Percentiles rank a stretch among this genome's conserved stretches.
phyloP scores from a whole-genome alignment of 1,140 invertebrate species.

The Hetaerina americana region DNA sequence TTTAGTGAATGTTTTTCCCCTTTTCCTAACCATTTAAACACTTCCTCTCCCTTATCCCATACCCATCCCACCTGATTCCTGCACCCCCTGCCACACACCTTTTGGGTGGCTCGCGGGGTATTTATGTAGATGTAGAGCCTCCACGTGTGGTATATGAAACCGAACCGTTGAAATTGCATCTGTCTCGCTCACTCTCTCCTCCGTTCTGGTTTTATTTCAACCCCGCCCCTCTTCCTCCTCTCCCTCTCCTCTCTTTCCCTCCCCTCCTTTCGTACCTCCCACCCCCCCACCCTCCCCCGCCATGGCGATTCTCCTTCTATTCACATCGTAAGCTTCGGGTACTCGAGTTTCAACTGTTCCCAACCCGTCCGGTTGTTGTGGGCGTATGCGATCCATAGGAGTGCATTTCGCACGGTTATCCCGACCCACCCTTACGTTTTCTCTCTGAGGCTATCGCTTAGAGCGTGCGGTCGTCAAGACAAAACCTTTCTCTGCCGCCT shows the following conservation, averaged over 20 bases:
- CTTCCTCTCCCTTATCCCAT: no score
- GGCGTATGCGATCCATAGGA: background rate
- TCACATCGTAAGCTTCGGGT: background rate
- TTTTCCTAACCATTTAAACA: no score
- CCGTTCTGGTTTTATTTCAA: background rate
- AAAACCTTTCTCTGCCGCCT: background rate
- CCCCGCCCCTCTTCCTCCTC: background rate
- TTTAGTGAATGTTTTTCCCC: no score
- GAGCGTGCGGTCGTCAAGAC: background rate
- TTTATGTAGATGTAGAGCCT: no score
- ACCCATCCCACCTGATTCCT: no score
- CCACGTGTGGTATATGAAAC: background rate
- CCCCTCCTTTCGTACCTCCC: background rate
- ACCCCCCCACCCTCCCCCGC: background rate
- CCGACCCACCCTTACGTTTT: background rate
- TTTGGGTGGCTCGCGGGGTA: no score
- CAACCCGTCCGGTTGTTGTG: background rate
- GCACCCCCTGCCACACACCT: no score
- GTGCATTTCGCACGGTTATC: background rate
- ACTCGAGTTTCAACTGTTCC: background rate
- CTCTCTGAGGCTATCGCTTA: background rate
- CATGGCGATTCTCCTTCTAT: background rate
- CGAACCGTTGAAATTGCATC: background rate
- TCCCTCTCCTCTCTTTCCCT: background rate
- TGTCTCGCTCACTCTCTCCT: background rate